Base-by-base conservation (phyloP, 2,888 invertebrate species). In the Oasisia sp. region DNA sequence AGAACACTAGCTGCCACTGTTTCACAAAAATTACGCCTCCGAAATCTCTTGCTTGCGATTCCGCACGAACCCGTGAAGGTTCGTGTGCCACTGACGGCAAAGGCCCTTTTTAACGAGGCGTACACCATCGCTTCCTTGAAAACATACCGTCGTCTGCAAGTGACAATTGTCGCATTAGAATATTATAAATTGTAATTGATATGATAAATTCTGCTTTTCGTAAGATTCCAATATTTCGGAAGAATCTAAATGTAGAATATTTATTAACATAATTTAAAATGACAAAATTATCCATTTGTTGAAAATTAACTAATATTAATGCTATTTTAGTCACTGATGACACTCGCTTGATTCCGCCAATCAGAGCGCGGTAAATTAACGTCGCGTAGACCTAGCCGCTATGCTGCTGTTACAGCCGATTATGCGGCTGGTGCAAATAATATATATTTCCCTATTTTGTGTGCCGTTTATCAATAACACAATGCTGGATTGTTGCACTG, bases 21-120 rank as follows among this genome's bases (percentile, higher is more conserved):
- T 93, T n/a, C 92, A 50, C 94, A 95, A 94, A 95, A 95, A 95
- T 95, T 95, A 92, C 94, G 95, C 95, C 95, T 94, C 94, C 95
- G 95, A 95, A 95, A 95, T 95, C 95, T 95, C 95, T 95, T 95
- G 95, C 95, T 95, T 93, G 94, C 95, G 95, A 95, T 95, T 95
- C 95, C 95, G 95, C 95, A 94, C 95, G 93, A 89, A 56, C 92
- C 93, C 94, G 92, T 91, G 32, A 32, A 91, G 92, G 93, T 92
- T 93, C 90, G 93, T 93, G 95, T 95, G 94, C 94, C 94, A 95
- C 91, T 94, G 90, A 93, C 94, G 93, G 93, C 94, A 95, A 95
- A 95, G 95, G 94, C 95, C 95, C 95, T 95, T 95, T 95, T 95
- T 89, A 89, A 45, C n/a, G 89, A 45, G 74, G 58, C 32, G 4